Conservation (phyloP, 2,888 invertebrate species). For the Nipponacmea schrenckii region DNA sequence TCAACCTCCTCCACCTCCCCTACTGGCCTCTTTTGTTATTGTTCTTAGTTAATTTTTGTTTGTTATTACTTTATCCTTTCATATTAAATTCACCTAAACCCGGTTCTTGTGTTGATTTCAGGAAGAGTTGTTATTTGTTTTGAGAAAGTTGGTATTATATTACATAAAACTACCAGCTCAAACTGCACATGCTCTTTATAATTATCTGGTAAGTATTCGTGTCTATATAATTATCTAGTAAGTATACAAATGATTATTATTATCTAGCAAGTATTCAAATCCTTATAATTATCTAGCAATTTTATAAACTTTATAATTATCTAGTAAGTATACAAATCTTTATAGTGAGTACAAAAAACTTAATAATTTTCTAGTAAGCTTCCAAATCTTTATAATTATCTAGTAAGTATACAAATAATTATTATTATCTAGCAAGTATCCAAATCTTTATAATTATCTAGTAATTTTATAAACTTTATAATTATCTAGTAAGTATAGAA, state of each 20-base stretch:
- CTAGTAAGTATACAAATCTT: too few species aligned
- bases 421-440: conserved; percentile 71
- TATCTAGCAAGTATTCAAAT: conserved; percentile 71
- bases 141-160: conserved; percentile 91
- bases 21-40: too few species aligned
- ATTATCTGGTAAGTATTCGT: conserved; percentile 87
- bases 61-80: too few species aligned
- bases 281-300: conserved; percentile 71
- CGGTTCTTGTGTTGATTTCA: conserved; percentile 27
- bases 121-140: conserved; percentile 90
- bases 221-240: conserved; percentile 73
- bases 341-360: too few species aligned
- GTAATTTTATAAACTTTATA: conserved; percentile 67
- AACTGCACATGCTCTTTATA: conserved; percentile 97
- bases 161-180: conserved; percentile 90
- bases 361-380: conserved; percentile 90
- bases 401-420: conserved; percentile 71
- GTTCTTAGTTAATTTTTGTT: too few species aligned
- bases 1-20: too few species aligned
- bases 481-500: too few species aligned
- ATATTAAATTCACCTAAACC: too few species aligned
- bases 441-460: conserved; percentile 64
- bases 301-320: not conserved
- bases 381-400: too few species aligned
- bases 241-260: conserved; percentile 23